Evolutionary conservation across 2,113 vertebrate species (phyloP), one percentile per base, ranked within the genome.

Genomic region (Panurus biarmicus): DNA sequence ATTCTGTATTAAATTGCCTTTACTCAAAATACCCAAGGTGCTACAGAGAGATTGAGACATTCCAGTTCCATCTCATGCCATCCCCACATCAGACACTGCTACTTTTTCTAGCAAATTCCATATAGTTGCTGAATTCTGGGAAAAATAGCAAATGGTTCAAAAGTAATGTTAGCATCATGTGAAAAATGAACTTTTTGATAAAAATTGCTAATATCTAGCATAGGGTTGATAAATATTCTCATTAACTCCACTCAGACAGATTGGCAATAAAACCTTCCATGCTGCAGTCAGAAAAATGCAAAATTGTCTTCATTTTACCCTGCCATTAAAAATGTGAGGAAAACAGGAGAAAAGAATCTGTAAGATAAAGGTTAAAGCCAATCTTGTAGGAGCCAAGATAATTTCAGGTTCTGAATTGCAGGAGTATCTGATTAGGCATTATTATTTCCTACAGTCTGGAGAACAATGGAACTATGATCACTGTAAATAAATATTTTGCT

Each of bases 391-490:
- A 94, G 72, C 58, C 71, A 67, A 74, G 57, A 84, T 76, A 93
- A 95, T 96, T 97, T 94, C 94, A 86, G 74, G 42, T 91, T 93
- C 80, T 94, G 80, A 97, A 97, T 89, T 70, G 85, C 77, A 94
- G 45, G 92, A 93, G 71, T 77, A 87, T 67, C 89, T 97, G 73
- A 95, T 97, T 94, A 95, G 75, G 69, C 45, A 85, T 94, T 94
- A 96, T 95, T 96, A 80, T 97, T 90, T 96, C 42, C 80, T 79
- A 54, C 21, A 69, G 80, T 16, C 73, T 44, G 38, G 42, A 74
- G 92, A 96, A 96, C 87, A 97, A 89, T 91, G 66, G 82, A 79
- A 64, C 87, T 61, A 47, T 97, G 94, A 97, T 97, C 85, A 89
- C 79, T 53, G 60, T 40, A 95, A 96, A 84, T 90, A 96, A 96